Conservation (phyloP, 2,888 invertebrate genomes). For the Cantharis rufa region DNA sequence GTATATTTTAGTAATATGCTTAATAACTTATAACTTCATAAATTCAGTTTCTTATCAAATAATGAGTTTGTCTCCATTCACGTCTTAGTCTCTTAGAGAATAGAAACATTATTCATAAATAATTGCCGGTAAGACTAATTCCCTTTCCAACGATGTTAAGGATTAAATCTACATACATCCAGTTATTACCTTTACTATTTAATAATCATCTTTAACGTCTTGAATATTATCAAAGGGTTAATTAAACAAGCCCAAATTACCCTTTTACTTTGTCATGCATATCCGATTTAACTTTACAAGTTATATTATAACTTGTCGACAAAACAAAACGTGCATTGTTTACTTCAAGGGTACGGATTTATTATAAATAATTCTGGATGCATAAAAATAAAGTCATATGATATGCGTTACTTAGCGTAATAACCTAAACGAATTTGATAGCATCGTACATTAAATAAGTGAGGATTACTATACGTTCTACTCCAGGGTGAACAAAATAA, state of each 20-base stretch:
- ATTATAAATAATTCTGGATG: not conserved
- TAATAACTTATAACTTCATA: not conserved
- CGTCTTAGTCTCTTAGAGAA: slow-evolving; percentile 6
- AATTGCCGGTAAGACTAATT: slow-evolving; percentile 25
- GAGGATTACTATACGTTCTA: slow-evolving; percentile 21
- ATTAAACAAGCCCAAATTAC: slow-evolving; percentile 19
- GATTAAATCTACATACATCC: slow-evolving; percentile 26
- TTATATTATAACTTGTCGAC: not conserved
- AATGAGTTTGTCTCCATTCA: slow-evolving; percentile 2
- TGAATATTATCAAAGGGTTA: slow-evolving; percentile 26
- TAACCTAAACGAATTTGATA: slow-evolving; percentile 3
- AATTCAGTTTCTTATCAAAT: not conserved
- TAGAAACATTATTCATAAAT: slow-evolving; percentile 23
- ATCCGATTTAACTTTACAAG: not conserved
- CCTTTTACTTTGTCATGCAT: slow-evolving; percentile 12
- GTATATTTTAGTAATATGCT: not conserved
- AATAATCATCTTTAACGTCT: slow-evolving; percentile 28
- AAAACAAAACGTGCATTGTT: not conserved
- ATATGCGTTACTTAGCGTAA: not conserved
- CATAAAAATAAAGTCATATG: not conserved
- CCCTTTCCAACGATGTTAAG: slow-evolving; percentile 15
- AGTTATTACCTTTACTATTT: slow-evolving; percentile 30
- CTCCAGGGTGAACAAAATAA: slow-evolving; percentile 8
- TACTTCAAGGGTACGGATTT: not conserved
- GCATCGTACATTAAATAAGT: slow-evolving; percentile 2